Evolutionary conservation across 2,888 invertebrate species (phyloP), one percentile per base, ranked within the genome.

Genomic region (Drosophila nr. medialis): DNA sequence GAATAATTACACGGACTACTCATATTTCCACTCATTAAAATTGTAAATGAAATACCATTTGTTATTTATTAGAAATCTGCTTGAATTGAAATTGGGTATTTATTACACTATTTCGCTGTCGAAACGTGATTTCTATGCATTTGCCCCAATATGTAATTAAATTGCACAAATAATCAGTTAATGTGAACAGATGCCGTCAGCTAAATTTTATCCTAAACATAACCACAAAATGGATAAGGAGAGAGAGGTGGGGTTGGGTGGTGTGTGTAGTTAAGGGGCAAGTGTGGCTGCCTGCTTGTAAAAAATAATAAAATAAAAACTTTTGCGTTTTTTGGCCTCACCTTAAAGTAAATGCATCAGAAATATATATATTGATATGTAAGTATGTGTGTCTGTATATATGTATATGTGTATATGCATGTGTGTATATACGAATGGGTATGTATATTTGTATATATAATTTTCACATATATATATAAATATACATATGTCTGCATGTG

Each of bases 151-250:
- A 10, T 50, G 15, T 63, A n/a, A 60, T 34, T 70, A 49, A 58
- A 67, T 74, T 70, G 67, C 64, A 75, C 54, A 72, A 72, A 79
- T 56, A 79, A 69, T 68, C 63, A 76, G 13, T 34, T 38, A 63
- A 68, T 53, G 27, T 24, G 58, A 45, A 67, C 58, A 58, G 56
- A 73, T 68, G 72, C 56, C 67, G 50, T 63, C 73, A 80, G 68
- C 73, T 76, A 84, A 24, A 77, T 79, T 80, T 76, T 72, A 80
- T 77, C 82, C 80, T 81, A 78, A 86, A 79, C 83, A 83, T 84
- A 85, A 78, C 73, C 75, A 72, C 79, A 85, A 84, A 83, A 71
- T 27, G 59, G 13, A 24, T 10, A 10, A 27, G 51, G 32, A n/a
- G 58, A 61, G 40, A 11, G 32, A 32, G 53, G 34, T 27, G 53